Evolutionary conservation across 2,797 vertebrate genomes (phyloP).

Genomic region (Knipowitschia caucasica): DNA sequence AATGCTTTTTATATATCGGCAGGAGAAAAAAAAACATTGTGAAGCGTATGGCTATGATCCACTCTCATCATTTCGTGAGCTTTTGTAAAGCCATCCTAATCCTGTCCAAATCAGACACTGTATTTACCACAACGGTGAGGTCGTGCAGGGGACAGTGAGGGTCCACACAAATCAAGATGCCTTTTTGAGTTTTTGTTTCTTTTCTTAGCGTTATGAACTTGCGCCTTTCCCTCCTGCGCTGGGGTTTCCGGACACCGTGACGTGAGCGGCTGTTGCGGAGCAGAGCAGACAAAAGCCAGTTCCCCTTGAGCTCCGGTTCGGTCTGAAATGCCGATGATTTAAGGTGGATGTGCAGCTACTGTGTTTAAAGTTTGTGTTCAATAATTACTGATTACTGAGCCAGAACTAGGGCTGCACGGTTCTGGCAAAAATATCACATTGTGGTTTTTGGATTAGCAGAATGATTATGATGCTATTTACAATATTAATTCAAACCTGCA

Average conservation of each 20-base stretch:
- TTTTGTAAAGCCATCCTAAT: conserved; percentile 82
- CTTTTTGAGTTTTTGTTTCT: conserved; percentile 55
- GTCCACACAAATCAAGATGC: conserved; percentile 51
- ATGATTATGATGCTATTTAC: too few species aligned
- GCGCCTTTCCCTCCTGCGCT: conserved; percentile 16
- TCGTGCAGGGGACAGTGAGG: too few species aligned
- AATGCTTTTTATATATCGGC: conserved; percentile 67
- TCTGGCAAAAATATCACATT: too few species aligned
- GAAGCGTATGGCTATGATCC: conserved; percentile 70
- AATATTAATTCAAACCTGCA: too few species aligned
- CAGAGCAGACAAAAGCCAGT: conserved; percentile 28
- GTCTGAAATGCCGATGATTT: conserved; percentile 15
- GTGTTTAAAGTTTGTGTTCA: too few species aligned
- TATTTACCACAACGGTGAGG: conserved; percentile 64
- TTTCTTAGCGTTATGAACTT: conserved; percentile 54
- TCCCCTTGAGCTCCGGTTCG: conserved; percentile 16
- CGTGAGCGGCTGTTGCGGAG: conserved; percentile 35
- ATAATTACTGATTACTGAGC: too few species aligned
- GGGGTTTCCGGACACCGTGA: conserved; percentile 32
- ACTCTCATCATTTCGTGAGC: conserved; percentile 77
- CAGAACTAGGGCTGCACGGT: too few species aligned
- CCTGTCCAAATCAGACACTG: conserved; percentile 71
- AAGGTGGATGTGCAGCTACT: conserved; percentile 43
- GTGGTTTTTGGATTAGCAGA: too few species aligned
- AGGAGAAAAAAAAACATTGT: conserved; percentile 42